Conservation (phyloP, 2,888 invertebrate species). For the Drosophila hamatofila region DNA sequence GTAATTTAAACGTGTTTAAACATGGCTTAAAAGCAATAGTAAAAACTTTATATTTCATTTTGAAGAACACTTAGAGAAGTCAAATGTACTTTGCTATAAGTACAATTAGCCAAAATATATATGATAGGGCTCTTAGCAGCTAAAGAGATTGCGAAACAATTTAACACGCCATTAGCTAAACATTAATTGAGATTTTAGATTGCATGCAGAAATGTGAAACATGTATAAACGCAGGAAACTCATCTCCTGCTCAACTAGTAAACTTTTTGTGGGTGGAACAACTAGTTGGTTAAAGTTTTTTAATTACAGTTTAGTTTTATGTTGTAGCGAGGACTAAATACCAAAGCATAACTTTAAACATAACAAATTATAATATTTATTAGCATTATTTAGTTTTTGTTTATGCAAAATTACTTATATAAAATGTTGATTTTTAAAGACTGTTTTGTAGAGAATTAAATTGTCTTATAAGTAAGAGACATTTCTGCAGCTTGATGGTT, state of each 20-base stretch:
- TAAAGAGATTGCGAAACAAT: not conserved
- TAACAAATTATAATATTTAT: not conserved
- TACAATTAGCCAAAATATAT: not conserved
- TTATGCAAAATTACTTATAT: not conserved
- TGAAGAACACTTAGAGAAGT: constrained; percentile 43
- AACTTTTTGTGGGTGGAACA: constrained; percentile 2
- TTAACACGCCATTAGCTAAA: not conserved
- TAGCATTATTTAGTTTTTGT: not conserved
- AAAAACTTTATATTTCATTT: constrained; percentile 57
- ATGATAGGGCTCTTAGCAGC: not conserved
- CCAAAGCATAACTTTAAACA: too few species aligned
- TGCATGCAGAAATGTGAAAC: constrained; percentile 9
- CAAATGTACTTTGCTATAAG: not conserved
- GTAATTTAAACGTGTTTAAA: constrained; percentile 55
- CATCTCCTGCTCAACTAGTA: constrained; percentile 14
- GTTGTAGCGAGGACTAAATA: not conserved
- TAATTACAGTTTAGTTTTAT: constrained; percentile 26
- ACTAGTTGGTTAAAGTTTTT: constrained; percentile 9
- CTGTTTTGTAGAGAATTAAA: not conserved
- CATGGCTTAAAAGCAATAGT: constrained; percentile 21
- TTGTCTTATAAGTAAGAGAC: not conserved
- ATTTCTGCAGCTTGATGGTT: not conserved
- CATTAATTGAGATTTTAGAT: not conserved
- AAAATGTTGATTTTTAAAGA: not conserved
- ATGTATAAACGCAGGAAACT: not conserved